phyloP scores from a whole-genome alignment of 2,888 invertebrate genomes.

The Lasioglossum marginatum region DNA sequence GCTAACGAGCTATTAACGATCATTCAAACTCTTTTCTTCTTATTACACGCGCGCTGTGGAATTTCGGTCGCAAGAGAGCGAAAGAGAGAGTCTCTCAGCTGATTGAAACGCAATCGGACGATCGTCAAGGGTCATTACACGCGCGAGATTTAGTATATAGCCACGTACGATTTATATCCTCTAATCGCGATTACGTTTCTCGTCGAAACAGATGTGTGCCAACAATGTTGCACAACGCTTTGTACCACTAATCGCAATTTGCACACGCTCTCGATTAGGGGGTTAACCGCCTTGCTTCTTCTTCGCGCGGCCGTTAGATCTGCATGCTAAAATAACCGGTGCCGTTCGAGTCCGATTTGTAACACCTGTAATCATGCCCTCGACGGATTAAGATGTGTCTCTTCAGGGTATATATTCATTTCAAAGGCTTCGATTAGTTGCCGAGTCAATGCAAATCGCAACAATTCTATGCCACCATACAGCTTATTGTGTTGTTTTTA shows the following conservation, averaged over 20 bases:
- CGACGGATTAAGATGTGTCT: neutral
- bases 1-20: neutral
- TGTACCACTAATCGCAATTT: neutral
- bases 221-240: constrained; percentile 18
- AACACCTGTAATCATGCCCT: neutral
- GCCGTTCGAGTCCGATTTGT: neutral
- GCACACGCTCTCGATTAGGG: neutral
- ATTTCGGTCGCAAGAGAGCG: neutral
- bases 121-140: neutral
- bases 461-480: neutral
- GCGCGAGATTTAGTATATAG: neutral
- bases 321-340: neutral
- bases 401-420: neutral
- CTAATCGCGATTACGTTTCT: neutral
- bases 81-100: neutral
- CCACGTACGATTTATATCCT: neutral
- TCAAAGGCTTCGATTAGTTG: neutral
- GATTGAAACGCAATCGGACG: neutral
- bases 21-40: neutral
- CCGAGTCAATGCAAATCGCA: neutral
- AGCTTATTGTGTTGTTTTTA: neutral
- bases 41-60: neutral
- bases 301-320: neutral
- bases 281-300: neutral
- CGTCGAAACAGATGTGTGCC: constrained; percentile 3